These are phyloP conservation scores for Elegia similella DNA, from an alignment of 2,888 invertebrate genomes.

Conservation along the genomic window DNA sequence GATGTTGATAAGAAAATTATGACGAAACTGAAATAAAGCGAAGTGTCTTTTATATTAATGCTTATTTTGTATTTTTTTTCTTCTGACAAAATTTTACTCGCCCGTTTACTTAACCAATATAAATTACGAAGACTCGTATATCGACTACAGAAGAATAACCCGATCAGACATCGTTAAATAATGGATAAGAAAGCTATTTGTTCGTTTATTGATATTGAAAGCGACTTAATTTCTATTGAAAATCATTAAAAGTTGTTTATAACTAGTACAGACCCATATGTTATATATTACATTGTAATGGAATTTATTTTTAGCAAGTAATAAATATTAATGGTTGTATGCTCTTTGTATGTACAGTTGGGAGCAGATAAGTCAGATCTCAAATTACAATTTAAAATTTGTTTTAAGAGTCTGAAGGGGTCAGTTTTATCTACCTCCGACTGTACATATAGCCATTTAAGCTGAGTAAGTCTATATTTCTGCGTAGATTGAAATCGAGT, in stretches of 20 bases:
- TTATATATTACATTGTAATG: neutral
- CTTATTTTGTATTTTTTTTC: neutral
- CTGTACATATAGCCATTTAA: too few relatives aligned
- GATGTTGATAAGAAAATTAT: too few relatives aligned
- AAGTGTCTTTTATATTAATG: too few relatives aligned
- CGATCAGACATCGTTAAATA: constrained; percentile 8
- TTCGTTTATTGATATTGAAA: constrained; percentile 2
- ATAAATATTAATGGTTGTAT: too few relatives aligned
- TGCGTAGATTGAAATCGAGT: too few relatives aligned
- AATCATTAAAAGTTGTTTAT: neutral
- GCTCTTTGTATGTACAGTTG: too few relatives aligned
- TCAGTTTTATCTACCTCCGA: too few relatives aligned
- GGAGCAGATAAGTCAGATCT: too few relatives aligned
- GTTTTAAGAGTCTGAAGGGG: too few relatives aligned
- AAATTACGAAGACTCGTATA: neutral
- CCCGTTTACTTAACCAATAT: neutral
- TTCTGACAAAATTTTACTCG: neutral
- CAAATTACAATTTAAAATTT: too few relatives aligned
- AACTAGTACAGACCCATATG: neutral
- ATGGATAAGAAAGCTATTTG: neutral
- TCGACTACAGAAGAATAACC: neutral
- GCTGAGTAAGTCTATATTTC: too few relatives aligned
- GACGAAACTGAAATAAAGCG: too few relatives aligned
- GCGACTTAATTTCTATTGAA: neutral
- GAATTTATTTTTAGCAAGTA: neutral